Base-by-base conservation (phyloP, 2,113 vertebrate species). In the Cisticola juncidis region DNA sequence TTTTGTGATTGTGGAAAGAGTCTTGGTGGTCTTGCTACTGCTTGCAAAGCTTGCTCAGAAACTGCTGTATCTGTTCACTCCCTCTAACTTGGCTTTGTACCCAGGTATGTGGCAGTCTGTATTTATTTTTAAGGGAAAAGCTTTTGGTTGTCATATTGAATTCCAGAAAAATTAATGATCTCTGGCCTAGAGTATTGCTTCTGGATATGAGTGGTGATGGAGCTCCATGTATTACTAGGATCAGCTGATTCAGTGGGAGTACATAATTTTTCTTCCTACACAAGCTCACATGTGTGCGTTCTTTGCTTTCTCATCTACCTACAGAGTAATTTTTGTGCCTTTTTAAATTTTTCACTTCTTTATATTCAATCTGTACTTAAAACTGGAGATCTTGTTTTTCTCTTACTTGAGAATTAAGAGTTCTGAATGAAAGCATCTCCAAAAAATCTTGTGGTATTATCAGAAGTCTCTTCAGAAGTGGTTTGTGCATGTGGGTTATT, bases 281-380 rank as follows among this genome's bases (percentile, higher is more conserved):
- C 60, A 76, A 74, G 88, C 56, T 91, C 89, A 94, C 53, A n/a
- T 42, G 3, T 90, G 42, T 47, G 51, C 4, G 3, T 60, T 93
- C 36, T 72, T 92, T 72, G 76, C 72, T 97, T 91, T 81, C 69
- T 95, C 77, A 94, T 90, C 91, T 90, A 81, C 84, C 57, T 87
- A 87, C 28, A 54, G 86, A 83, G 76, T 73, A 81, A 68, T 71
- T 96, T 91, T 90, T 90, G 66, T 90, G 29, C 72, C 42, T 48
- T 66, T 66, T 29, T 0, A 36, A 15, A 10, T n/a, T 73, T 68
- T 91, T 25, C 2, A 2, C 29, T 90, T 92, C 48, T 92, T 92
- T 60, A 94, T 89, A 93, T 81, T 62, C 25, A 42, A 2, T 81
- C 81, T 90, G 36, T 53, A n/a, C 79, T 64, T 54, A 48, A 18